Evolutionary conservation across 2,888 invertebrate species (phyloP), one percentile per base, ranked within the genome.

Genomic region (Eupithecia subfuscata): DNA sequence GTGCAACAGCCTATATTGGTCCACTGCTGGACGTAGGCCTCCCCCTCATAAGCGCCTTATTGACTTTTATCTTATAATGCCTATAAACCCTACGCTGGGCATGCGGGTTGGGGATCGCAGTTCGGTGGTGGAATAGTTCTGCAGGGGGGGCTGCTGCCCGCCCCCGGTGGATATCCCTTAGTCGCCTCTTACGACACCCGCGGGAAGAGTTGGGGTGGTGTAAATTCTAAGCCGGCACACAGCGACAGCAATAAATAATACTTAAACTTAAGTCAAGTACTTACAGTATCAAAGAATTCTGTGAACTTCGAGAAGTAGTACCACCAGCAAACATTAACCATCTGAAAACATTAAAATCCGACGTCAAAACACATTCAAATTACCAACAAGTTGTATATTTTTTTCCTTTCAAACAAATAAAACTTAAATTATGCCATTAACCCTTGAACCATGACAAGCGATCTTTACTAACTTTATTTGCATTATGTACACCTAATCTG

Each of bases 221-320:
- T 30, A 2, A 30, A 30, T 30, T 30, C 3, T 30, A 30, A 30
- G 30, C 30, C 30, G 30, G 30, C 30, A 30, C 30, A 3, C 30
- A 30, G 30, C 30, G 30, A 30, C 30, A 30, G 3, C 37, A 37
- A 37, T 7, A 5, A 37, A 14, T 12, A 7, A 7, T 48, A 48
- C 18, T 8, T 48, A 52, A 2, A n/a, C n/a, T 18, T 48, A 52
- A 11, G 52, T 52, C 12, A n/a, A n/a, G 40, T 69, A 74, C 97
- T 97, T 94, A 99, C 98, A 93, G 99, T 99, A 94, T 99, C 99
- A 93, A 98, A 96, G 91, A 99, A 98, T 94, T 99, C 99, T 84
- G 98, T 98, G 94, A 98, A 98, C 93, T 99, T 99, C 74, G 99
- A 98, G 91, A 99, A 97, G 92, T 97, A 98, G 93, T 99, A 99